Evolutionary conservation across 1,140 invertebrate species (phyloP), one percentile per base, ranked within the genome.

Genomic region (Conopomorpha cramerella): DNA sequence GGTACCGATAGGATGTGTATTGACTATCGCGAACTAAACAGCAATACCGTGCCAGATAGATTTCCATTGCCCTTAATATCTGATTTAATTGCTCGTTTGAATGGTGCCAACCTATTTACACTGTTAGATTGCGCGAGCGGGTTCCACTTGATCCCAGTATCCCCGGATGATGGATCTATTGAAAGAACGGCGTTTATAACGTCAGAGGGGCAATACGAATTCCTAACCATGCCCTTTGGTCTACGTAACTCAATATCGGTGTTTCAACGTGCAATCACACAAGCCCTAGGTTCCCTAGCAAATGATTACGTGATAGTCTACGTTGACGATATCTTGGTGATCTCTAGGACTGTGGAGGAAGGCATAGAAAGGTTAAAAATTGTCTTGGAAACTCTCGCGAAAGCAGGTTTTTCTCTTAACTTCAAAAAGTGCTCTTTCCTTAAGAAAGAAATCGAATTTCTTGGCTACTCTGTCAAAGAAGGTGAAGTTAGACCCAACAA

Each of bases 11-110:
- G 49, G 11, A 40, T 72, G 27, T 51, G 45, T 15, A 38, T 60
- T 0, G 60, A 76, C 40, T 83, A 62, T 40, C 32, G 67, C 8
- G 27, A 42, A 16, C 36, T 84, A 3, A 84, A 82, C 47, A 26
- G 36, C 1, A 43, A 68, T 2, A 80, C 73, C 0, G 39, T 51
- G 0, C 47, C 45, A 16, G 73, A 81, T 34, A 39, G 34, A 25
- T 42, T 31, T 40, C 80, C 80, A 0, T 36, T 84, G 2, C 81
- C 78, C 0, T 31, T 60, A 2, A 78, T 81, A 11, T 61, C 74
- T 16, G 71, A 79, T 17, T 46, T 46, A n/a, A 42, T 84, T 7
- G 56, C 73, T 38, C n/a, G 42, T 8, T 31, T 48, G 2, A 10
- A 16, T 2, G 36, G 34, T 13, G 40, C 19, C 30, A 45, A 40